These are phyloP conservation scores for Meles meles DNA, from an alignment of 2,113 vertebrate genomes.

Conservation along the genomic window DNA sequence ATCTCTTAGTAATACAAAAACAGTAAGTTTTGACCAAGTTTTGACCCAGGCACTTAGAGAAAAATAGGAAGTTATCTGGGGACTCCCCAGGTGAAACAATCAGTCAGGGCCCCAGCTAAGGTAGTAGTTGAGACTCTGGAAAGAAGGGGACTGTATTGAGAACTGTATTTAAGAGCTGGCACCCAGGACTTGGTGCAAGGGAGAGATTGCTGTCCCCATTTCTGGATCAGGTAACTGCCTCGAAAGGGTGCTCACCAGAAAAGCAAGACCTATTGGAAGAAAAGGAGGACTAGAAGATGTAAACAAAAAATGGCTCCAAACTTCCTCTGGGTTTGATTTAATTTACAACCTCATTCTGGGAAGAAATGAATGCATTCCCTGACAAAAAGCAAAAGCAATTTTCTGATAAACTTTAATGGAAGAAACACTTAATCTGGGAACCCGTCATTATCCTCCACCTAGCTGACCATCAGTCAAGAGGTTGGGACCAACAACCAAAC, in stretches of 20 bases:
- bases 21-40: background rate
- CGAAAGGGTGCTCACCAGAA: background rate
- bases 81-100: background rate
- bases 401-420: slow-evolving; percentile 33
- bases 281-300: background rate
- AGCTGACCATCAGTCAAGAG: background rate
- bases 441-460: background rate
- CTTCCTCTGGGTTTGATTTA: background rate
- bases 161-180: background rate
- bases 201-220: background rate
- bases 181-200: background rate
- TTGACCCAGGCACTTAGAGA: background rate
- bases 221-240: background rate
- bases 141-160: background rate
- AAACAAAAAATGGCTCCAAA: background rate
- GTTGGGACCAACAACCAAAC: background rate
- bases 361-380: background rate
- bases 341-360: background rate
- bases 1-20: background rate
- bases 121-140: background rate
- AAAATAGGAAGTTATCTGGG: background rate
- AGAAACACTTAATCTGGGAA: background rate
- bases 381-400: background rate
- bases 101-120: background rate
- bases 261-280: background rate